A percentile compares a stretch with the other conserved stretches of the same genome.
These are phyloP conservation scores for Choreutis nemorana DNA, from an alignment of 2,888 invertebrate species.

Conservation along the genomic window DNA sequence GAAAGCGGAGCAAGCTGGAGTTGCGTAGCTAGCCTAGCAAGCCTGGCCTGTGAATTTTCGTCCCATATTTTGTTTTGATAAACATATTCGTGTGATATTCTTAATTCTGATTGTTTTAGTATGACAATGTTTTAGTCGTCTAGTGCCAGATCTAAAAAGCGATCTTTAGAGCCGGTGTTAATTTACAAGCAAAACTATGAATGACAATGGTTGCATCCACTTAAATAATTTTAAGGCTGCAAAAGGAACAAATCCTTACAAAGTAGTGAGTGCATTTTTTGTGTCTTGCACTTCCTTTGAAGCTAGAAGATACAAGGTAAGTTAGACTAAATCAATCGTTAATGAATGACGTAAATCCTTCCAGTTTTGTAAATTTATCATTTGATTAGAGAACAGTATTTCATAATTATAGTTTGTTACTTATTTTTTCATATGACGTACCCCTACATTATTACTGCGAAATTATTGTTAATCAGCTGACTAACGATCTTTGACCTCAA, in stretches of 20 bases:
- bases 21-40: constrained; percentile 6
- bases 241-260: constrained; percentile 76
- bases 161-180: not conserved
- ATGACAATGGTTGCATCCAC: constrained; percentile 80
- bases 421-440: too few relatives aligned
- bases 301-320: constrained; percentile 84
- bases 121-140: too few relatives aligned
- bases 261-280: constrained; percentile 86
- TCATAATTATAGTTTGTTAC: too few relatives aligned
- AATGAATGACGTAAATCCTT: constrained; percentile 4
- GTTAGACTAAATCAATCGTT: too few relatives aligned
- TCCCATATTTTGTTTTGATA: too few relatives aligned
- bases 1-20: constrained; percentile 3
- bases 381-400: too few relatives aligned
- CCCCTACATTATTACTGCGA: too few relatives aligned
- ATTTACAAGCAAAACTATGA: constrained; percentile 55
- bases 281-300: constrained; percentile 82
- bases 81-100: too few relatives aligned
- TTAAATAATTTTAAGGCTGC: constrained; percentile 80
- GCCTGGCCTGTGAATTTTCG: constrained; percentile 7
- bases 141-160: too few relatives aligned
- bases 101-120: too few relatives aligned
- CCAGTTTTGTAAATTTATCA: too few relatives aligned
- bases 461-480: constrained; percentile 41
- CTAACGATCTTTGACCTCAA: constrained; percentile 46